Evolutionary conservation across 1,140 invertebrate species (phyloP).

Genomic region (Physella acuta): DNA sequence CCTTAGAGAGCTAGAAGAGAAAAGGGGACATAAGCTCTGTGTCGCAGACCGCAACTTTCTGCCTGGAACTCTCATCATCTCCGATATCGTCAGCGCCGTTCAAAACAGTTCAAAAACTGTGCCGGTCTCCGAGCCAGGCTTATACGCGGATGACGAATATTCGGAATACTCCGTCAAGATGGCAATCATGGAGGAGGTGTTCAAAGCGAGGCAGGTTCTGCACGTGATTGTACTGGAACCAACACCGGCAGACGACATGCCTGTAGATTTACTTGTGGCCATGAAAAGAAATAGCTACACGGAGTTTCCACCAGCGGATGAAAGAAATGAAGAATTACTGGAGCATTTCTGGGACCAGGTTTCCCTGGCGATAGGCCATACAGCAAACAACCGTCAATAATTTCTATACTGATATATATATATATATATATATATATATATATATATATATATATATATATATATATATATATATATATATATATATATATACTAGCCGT

Average conservation of each 20-base stretch:
- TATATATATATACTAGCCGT: too few relatives aligned
- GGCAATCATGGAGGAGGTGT: slow-evolving; percentile 6
- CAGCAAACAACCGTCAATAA: too few relatives aligned
- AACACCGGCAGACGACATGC: not conserved
- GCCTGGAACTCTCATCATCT: slow-evolving; percentile 60
- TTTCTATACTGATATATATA: too few relatives aligned
- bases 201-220: not conserved
- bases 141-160: not conserved
- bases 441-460: too few relatives aligned
- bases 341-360: slow-evolving; percentile 7
- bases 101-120: slow-evolving; percentile 68
- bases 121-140: slow-evolving; percentile 62
- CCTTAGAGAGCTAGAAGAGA: slow-evolving; percentile 29
- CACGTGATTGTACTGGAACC: slow-evolving; percentile 1
- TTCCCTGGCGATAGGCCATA: not conserved
- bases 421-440: too few relatives aligned
- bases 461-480: too few relatives aligned
- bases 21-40: slow-evolving; percentile 28
- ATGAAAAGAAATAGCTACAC: slow-evolving; percentile 7
- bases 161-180: slow-evolving; percentile 6
- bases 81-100: slow-evolving; percentile 67
- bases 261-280: not conserved
- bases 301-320: not conserved
- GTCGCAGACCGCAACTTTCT: slow-evolving; percentile 40
- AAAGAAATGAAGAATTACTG: not conserved